A percentile compares a stretch with the other conserved stretches of the same genome.
Conservation (phyloP, 1,140 invertebrate genomes). For the Cecropterus lyciades region DNA sequence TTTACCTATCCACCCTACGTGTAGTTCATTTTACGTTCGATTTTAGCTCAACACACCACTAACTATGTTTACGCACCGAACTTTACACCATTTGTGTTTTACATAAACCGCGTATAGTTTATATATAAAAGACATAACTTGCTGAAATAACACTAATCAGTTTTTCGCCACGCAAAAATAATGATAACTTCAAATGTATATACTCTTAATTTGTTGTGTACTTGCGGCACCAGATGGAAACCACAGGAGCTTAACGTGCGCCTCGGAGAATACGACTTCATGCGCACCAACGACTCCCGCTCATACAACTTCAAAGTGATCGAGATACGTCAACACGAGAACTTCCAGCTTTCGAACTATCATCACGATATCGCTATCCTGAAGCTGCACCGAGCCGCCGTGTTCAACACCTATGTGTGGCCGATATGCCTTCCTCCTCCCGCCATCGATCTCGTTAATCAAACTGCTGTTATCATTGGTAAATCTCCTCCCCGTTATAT, state of each 20-base stretch:
- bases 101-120: no score
- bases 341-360: slow-evolving; percentile 87
- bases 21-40: no score
- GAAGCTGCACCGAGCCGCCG: slow-evolving; percentile 87
- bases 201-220: no score
- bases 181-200: no score
- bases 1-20: no score
- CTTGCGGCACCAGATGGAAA: slow-evolving; percentile 84
- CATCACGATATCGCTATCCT: slow-evolving; percentile 93
- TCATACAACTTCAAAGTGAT: slow-evolving; percentile 87
- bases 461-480: slow-evolving; percentile 90
- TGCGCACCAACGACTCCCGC: slow-evolving; percentile 86
- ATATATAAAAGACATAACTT: no score
- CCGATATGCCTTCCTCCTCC: slow-evolving; percentile 92
- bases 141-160: no score
- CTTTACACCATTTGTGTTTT: no score
- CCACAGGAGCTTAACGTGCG: slow-evolving; percentile 88
- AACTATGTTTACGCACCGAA: no score
- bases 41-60: no score
- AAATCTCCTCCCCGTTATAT: slow-evolving; percentile 42
- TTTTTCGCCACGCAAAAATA: no score
- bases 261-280: slow-evolving; percentile 93
- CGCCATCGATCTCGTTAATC: slow-evolving; percentile 85
- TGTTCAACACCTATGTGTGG: slow-evolving; percentile 92
- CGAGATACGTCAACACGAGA: slow-evolving; percentile 87